Evolutionary conservation across 1,140 invertebrate species (phyloP), one percentile per base, ranked within the genome.

Genomic region (Conus ventricosus): DNA sequence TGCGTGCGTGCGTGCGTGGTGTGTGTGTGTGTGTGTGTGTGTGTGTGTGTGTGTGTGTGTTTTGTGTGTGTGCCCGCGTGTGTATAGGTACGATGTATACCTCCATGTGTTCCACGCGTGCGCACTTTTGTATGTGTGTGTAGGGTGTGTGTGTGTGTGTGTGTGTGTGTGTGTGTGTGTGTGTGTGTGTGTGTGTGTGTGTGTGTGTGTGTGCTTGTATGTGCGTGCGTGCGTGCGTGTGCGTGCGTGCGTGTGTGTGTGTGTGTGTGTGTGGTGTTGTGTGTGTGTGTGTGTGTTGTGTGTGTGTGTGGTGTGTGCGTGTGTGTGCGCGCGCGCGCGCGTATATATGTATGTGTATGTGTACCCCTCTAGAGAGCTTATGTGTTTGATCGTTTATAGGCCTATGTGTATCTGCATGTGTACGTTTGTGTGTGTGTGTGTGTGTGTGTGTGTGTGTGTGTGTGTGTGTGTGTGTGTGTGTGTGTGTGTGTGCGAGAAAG

Each of bases 381-480:
- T 63, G 60, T 63, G 1, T 63, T 11, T 63, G 60, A 13, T 11
- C 17, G 60, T 63, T 11, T 63, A 20, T 63, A n/a, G n/a, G n/a
- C n/a, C n/a, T n/a, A 20, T 71, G 67, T 23, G 67, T 71, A 25
- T 54, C 15, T 53, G 27, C 78, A 11, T 81, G 53, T 11, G 53
- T 53, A 23, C 78, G 5, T 53, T 23, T 81, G 39, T 81, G 53
- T 51, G 39, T 81, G 78, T 54, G 27, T 81, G 27, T n/a, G 53
- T 53, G 53, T 51, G 27, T 54, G 27, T 17, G 53, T 53, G 53
- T 81, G 53, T 53, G 27, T 81, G 78, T 51, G 53, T 81, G 39
- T 51, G 53, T 53, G 27, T 53, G 27, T 81, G 27, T 53, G 27
- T 81, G n/a, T 81, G 78, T 81, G n/a, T 81, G 78, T 81, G 39